These are phyloP conservation scores for Drosophila fuyamai DNA, from an alignment of 1,140 invertebrate genomes.

Conservation along the genomic window DNA sequence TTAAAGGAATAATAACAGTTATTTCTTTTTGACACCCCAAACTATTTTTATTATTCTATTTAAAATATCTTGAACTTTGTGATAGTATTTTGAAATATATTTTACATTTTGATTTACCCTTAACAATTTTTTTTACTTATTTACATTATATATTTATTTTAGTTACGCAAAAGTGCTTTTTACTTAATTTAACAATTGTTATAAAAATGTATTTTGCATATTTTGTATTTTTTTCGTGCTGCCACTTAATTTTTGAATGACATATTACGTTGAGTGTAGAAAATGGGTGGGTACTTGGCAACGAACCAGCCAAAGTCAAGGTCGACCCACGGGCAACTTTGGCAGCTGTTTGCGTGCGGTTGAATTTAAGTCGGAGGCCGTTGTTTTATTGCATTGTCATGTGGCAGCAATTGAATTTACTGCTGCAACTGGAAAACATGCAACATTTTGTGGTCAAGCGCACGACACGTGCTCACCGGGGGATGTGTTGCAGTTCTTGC, in stretches of 20 bases:
- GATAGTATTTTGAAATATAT: too few species aligned
- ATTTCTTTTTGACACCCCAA: too few species aligned
- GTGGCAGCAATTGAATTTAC: constrained; percentile 74
- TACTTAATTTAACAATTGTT: too few species aligned
- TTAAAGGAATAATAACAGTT: too few species aligned
- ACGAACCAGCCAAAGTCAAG: constrained; percentile 67
- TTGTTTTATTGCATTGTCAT: constrained; percentile 78
- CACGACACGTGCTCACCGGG: constrained; percentile 55
- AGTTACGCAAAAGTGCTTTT: too few species aligned
- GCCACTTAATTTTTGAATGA: background rate
- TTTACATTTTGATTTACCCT: too few species aligned
- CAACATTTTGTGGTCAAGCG: constrained; percentile 72
- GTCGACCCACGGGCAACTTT: constrained; percentile 47
- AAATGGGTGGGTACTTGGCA: constrained; percentile 19
- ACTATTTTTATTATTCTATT: too few species aligned
- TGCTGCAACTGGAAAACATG: constrained; percentile 59
- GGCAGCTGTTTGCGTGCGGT: constrained; percentile 69
- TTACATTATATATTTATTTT: too few species aligned
- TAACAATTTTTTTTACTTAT: too few species aligned
- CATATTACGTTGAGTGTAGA: constrained; percentile 18
- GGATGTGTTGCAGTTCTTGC: constrained; percentile 3
- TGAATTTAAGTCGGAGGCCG: constrained; percentile 58
- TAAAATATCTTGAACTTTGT: too few species aligned
- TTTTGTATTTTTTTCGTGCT: background rate
- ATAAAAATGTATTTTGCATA: too few species aligned